Percentiles rank a stretch among this genome's conserved stretches.
These are phyloP conservation scores for Lophius americanus DNA, from an alignment of 2,797 vertebrate genomes.

Conservation along the genomic window DNA sequence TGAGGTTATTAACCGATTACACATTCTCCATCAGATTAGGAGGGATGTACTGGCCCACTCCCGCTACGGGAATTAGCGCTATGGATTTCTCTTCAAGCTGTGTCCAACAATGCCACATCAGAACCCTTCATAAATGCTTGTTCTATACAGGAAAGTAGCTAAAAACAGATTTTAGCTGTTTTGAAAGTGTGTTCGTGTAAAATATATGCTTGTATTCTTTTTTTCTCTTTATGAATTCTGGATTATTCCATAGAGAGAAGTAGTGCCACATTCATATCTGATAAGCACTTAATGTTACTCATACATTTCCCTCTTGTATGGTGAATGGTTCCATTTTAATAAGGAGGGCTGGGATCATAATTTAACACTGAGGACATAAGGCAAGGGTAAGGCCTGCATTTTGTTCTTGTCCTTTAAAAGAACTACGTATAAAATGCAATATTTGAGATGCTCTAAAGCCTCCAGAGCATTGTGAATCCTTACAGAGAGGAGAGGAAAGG, in stretches of 20 bases:
- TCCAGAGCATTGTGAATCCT: constrained; percentile 29
- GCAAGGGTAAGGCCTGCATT: neutral
- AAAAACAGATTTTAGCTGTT: constrained; percentile 62
- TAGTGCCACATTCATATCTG: constrained; percentile 19
- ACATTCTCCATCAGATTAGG: constrained; percentile 86
- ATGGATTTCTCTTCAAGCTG: constrained; percentile 40
- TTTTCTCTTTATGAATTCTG: constrained; percentile 25
- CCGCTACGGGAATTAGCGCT: constrained; percentile 55
- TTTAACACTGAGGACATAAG: constrained; percentile 4
- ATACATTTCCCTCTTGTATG: constrained; percentile 3
- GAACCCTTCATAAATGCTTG: constrained; percentile 40
- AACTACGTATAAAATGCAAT: constrained; percentile 6
- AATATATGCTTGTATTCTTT: constrained; percentile 39
- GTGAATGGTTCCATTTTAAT: constrained; percentile 7
- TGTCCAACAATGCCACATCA: constrained; percentile 56
- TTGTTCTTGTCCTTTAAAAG: constrained; percentile 9
- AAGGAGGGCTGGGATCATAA: neutral
- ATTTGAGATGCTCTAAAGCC: constrained; percentile 22
- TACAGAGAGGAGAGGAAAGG: constrained; percentile 52
- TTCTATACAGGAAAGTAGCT: constrained; percentile 62
- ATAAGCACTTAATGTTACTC: constrained; percentile 21
- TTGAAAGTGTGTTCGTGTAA: constrained; percentile 51
- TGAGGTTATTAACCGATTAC: constrained; percentile 84
- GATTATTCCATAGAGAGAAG: constrained; percentile 22
- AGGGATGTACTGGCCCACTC: constrained; percentile 56